Evolutionary conservation across 2,113 vertebrate genomes (phyloP), one percentile per base, ranked within the genome.

Genomic region (Monopterus albus): DNA sequence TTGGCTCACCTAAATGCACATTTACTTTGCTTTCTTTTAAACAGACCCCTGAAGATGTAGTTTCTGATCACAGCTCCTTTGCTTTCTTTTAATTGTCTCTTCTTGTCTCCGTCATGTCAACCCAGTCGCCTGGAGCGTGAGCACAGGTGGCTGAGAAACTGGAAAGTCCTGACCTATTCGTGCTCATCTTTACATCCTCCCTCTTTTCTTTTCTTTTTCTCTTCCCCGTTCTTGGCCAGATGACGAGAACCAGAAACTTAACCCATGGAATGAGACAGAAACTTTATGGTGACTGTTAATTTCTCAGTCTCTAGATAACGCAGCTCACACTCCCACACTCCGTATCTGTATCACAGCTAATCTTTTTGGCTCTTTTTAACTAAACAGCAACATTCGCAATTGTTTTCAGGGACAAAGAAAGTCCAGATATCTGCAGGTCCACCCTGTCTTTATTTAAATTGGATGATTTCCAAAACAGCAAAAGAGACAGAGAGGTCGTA

Each of bases 401-500:
- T 76, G 73, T 82, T 78, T 79, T 11, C 51, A 38, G 28, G 18
- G 28, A 70, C 33, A 6, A 78, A 72, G 72, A 78, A 78, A 49
- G 0, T 39, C 39, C 21, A 51, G 53, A 74, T 52, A 53, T 49
- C 56, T 65, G 43, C 51, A 52, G 55, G 47, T 76, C 76, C 73
- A 0, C 80, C 84, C 74, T 61, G 42, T 72, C 70, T 78, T 61
- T 75, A 79, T 85, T 80, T 73, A 49, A 87, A 66, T 70, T 85
- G 81, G 82, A 79, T 1, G 15, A 10, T 45, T 46, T 86, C 85
- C 82, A 87, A 59, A 79, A n/a, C 56, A 64, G 64, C 78, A 78
- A 57, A 55, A 23, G 12, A 67, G 72, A 88, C 86, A 90, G 84
- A 82, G 66, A 81, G 85, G 83, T 90, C 89, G 83, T 0, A 66